A percentile compares a stretch with the other conserved stretches of the same genome.
phyloP scores from a whole-genome alignment of 1,140 invertebrate genomes.

The Stenopsyche tienmushanensis region DNA sequence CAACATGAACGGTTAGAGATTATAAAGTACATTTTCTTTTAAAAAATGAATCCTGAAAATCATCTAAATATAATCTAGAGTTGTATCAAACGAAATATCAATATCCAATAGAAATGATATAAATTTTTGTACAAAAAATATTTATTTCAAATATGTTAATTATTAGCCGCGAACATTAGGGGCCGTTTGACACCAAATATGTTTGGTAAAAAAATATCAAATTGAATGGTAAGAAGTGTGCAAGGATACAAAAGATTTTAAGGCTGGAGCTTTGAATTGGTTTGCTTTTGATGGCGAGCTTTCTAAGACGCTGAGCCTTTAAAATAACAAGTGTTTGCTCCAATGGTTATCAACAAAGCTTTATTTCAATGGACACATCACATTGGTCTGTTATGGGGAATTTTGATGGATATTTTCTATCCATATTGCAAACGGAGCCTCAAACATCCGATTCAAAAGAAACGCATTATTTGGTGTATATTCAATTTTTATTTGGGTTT shows the following conservation, averaged over 20 bases:
- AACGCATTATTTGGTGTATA: not conserved
- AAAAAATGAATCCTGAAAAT: not conserved
- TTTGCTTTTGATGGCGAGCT: slow-evolving; percentile 26
- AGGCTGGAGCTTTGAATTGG: slow-evolving; percentile 32
- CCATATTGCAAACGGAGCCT: slow-evolving; percentile 9
- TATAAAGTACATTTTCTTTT: not conserved
- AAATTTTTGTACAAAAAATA: too few relatives aligned
- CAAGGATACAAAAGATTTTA: slow-evolving; percentile 26
- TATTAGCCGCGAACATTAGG: not conserved
- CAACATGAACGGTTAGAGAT: not conserved
- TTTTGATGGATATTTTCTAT: slow-evolving; percentile 32
- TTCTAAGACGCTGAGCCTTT: slow-evolving; percentile 34
- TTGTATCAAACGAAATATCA: not conserved
- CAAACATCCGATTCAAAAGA: not conserved
- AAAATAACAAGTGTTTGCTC: slow-evolving; percentile 39
- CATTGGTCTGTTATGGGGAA: slow-evolving; percentile 10
- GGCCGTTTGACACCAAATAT: not conserved
- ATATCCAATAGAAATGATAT: slow-evolving; percentile 9
- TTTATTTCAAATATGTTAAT: not conserved
- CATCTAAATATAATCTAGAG: not conserved
- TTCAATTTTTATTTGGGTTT: not conserved
- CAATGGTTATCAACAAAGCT: slow-evolving; percentile 35
- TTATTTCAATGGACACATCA: slow-evolving; percentile 24
- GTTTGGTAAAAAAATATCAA: slow-evolving; percentile 8
- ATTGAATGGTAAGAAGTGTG: slow-evolving; percentile 31